Evolutionary conservation across 2,888 invertebrate species (phyloP).

Genomic region (Drosophila pullipes): DNA sequence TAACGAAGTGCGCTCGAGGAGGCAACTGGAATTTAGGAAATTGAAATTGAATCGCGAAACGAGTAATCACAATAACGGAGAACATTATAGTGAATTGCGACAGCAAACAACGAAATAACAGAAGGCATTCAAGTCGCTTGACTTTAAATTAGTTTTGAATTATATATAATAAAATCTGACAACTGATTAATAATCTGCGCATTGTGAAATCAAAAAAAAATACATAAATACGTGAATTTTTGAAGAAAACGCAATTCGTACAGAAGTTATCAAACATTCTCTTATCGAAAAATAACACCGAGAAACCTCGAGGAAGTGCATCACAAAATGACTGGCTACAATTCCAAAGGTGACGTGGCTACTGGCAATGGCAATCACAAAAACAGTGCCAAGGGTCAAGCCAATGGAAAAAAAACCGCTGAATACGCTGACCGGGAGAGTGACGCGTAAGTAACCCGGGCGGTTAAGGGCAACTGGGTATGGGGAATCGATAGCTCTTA

Average conservation of each 20-base stretch:
- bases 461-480: constrained; percentile 16
- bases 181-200: constrained; percentile 15
- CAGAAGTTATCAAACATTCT: constrained; percentile 23
- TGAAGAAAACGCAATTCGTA: neutral
- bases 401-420: constrained; percentile 28
- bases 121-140: constrained; percentile 51
- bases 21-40: constrained; percentile 41
- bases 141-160: constrained; percentile 50
- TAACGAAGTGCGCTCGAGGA: constrained; percentile 53
- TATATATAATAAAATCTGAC: constrained; percentile 26
- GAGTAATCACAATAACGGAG: constrained; percentile 26
- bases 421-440: constrained; percentile 62
- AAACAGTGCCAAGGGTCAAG: constrained; percentile 21
- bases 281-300: constrained; percentile 8
- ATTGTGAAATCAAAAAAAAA: constrained; percentile 16
- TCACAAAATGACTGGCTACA: constrained; percentile 68
- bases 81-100: constrained; percentile 21
- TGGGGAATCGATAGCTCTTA: constrained; percentile 28
- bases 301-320: constrained; percentile 12
- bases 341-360: constrained; percentile 54
- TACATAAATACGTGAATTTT: neutral
- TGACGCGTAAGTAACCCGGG: constrained; percentile 56
- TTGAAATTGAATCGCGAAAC: constrained; percentile 35
- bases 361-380: constrained; percentile 54
- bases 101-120: constrained; percentile 62